These are phyloP conservation scores for Eutrigla gurnardus DNA, from an alignment of 2,797 vertebrate genomes.

Conservation along the genomic window DNA sequence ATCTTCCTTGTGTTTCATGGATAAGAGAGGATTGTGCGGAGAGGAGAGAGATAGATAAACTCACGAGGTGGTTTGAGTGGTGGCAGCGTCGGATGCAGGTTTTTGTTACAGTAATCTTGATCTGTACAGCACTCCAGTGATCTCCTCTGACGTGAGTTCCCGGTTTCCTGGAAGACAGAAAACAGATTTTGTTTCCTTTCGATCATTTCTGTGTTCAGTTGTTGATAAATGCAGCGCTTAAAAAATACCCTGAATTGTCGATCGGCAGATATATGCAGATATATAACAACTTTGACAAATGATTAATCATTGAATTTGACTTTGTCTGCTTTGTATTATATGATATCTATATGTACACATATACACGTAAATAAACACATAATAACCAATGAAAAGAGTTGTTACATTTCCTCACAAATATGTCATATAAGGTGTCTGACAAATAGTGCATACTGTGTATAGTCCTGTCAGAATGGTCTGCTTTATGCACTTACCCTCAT, in stretches of 20 bases:
- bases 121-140: conserved; percentile 95
- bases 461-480: not conserved
- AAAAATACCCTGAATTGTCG: not conserved
- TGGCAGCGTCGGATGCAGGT: conserved; percentile 92
- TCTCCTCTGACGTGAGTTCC: conserved; percentile 88
- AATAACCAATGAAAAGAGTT: not conserved
- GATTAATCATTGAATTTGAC: not conserved
- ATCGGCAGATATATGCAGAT: not conserved
- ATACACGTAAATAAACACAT: too few relatives aligned
- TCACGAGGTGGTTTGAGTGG: conserved; percentile 90
- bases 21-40: not conserved
- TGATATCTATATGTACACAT: too few relatives aligned
- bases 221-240: not conserved
- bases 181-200: not conserved
- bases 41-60: conserved; percentile 34
- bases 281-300: not conserved
- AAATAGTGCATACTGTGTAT: not conserved
- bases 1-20: conserved; percentile 15
- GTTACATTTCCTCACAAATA: not conserved
- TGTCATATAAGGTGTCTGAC: not conserved
- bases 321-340: not conserved
- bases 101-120: conserved; percentile 93
- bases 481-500: not conserved
- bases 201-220: not conserved
- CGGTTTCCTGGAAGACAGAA: conserved; percentile 86